Evolutionary conservation across 2,797 vertebrate species (phyloP).

Genomic region (Phrynocephalus vlangalii): DNA sequence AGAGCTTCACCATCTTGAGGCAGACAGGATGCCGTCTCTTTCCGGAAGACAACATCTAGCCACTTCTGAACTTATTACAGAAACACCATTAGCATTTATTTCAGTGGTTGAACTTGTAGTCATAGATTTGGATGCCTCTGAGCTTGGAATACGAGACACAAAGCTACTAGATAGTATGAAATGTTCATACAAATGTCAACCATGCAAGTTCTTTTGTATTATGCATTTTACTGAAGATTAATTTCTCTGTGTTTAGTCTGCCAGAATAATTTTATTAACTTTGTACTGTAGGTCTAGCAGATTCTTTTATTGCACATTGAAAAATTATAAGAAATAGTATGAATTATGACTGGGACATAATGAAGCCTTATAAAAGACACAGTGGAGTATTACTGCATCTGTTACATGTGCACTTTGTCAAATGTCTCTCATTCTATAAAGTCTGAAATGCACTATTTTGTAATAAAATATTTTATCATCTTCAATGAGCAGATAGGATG

Average conservation of each 20-base stretch:
- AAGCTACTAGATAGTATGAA: background rate
- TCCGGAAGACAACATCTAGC: background rate
- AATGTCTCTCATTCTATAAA: slow-evolving; percentile 15
- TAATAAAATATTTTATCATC: slow-evolving; percentile 38
- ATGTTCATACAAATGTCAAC: background rate
- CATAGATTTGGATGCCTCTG: background rate
- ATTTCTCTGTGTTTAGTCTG: background rate
- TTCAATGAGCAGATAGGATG: slow-evolving; percentile 2
- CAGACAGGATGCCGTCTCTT: background rate
- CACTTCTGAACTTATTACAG: background rate
- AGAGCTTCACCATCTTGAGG: background rate
- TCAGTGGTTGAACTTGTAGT: background rate
- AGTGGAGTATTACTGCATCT: background rate
- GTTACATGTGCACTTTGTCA: background rate
- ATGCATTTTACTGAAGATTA: slow-evolving; percentile 29
- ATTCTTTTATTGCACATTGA: background rate
- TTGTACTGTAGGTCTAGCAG: background rate
- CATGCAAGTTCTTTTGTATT: background rate
- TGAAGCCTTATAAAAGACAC: slow-evolving; percentile 24
- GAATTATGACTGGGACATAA: slow-evolving; percentile 21
- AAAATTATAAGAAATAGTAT: slow-evolving; percentile 29
- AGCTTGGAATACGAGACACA: background rate
- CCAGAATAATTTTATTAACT: slow-evolving; percentile 21
- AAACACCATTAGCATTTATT: background rate
- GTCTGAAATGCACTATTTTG: slow-evolving; percentile 17